Base-by-base conservation (phyloP, 2,113 vertebrate genomes). In the Hydropotes inermis region DNA sequence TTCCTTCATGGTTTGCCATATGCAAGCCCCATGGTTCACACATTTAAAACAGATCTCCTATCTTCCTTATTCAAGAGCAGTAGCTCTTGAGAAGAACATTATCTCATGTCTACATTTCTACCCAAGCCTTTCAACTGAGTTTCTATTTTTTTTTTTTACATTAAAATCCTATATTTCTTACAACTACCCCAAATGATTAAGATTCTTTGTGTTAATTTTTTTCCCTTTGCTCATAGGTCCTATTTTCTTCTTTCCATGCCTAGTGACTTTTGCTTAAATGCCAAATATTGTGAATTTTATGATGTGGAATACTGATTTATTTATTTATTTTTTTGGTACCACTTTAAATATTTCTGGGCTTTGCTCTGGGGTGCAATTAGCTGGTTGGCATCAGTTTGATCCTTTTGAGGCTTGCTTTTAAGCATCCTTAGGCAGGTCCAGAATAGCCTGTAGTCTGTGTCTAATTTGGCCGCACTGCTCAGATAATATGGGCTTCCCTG, bases 271-370 rank as follows among this genome's bases (percentile, higher is more conserved):
- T 87, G 14, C 64, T 82, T 87, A 70, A 93, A 74, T 70, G 50
- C 10, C 61, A 97, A 67, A 94, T 55, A 82, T n/a, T 76, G 17
- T 92, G 43, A 87, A 85, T 95, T 96, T 95, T 92, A 89, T 33
- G 58, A 52, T 79, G n/a, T 30, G n/a, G 27, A 84, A 9, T 95
- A 61, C 17, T 83, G 43, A 78, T 57, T 87, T 76, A 82, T 67
- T 19, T 79, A 57, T 76, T 55, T 60, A n/a, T 87, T 50, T 61
- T 19, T 47, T 16, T 54, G 54, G 36, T 95, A 52, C 89, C 79
- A 78, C 61, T 84, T 97, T 96, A 92, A 96, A 60, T 89, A 95
- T 39, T 89, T 83, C 89, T 87, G 78, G 86, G 33, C 87, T 96
- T 95, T 95, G 82, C 50, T 97, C 47, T 86, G 23, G 27, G 36